Conservation (phyloP, 2,888 invertebrate genomes). For the Protophormia terraenovae region DNA sequence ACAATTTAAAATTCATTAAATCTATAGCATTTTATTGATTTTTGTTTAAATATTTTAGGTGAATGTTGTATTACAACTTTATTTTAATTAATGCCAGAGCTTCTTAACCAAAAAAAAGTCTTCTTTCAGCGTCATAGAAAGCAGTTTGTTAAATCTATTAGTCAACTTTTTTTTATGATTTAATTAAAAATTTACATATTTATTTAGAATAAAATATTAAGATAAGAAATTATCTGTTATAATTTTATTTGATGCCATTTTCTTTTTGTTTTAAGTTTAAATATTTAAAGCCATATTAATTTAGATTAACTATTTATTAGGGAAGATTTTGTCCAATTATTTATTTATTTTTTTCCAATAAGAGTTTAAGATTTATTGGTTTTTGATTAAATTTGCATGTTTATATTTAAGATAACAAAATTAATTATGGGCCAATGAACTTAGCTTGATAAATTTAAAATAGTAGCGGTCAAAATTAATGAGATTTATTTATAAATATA, state of each 20-base stretch:
- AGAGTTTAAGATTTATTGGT: no score
- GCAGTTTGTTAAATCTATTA: background rate
- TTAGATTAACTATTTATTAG: background rate
- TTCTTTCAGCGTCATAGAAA: background rate
- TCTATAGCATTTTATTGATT: background rate
- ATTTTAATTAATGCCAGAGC: background rate
- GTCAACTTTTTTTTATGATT: background rate
- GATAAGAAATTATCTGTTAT: conserved; percentile 11
- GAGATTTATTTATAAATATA: no score
- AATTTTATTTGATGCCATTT: background rate
- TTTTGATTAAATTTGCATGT: no score
- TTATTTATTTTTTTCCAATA: no score
- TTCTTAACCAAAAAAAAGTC: background rate
- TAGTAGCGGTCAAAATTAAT: no score
- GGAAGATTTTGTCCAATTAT: no score
- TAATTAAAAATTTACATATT: conserved; percentile 23
- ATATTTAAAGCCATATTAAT: background rate
- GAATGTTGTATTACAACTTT: conserved; percentile 54
- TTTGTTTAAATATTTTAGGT: background rate
- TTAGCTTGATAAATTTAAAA: no score
- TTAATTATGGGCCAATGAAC: no score
- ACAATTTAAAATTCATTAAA: conserved; percentile 3
- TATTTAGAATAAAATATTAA: conserved; percentile 5
- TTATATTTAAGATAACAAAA: no score
- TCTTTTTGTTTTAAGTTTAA: background rate